Percentiles rank a stretch among this genome's conserved stretches.
Evolutionary conservation across 2,888 invertebrate genomes (phyloP).

Genomic region (Nipponacmea schrenckii): DNA sequence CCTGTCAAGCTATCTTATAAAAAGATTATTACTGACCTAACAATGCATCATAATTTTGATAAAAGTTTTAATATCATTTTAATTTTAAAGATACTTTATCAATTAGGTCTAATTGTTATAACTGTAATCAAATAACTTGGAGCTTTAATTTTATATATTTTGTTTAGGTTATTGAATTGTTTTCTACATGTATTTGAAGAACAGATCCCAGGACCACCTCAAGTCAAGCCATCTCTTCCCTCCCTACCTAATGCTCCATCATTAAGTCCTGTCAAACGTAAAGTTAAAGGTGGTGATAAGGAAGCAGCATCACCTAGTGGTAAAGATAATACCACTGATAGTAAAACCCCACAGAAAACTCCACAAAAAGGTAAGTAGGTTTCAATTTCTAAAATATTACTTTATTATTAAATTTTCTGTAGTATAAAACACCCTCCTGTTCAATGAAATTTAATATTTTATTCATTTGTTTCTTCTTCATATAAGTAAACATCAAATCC

Average conservation of each 20-base stretch:
- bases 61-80: no score
- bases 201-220: constrained; percentile 68
- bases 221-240: constrained; percentile 71
- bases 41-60: no score
- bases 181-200: constrained; percentile 82
- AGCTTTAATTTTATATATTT: no score
- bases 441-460: not conserved
- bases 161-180: constrained; percentile 78
- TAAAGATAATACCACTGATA: constrained; percentile 35
- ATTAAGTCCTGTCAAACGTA: constrained; percentile 68
- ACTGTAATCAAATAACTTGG: no score
- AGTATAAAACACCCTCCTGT: no score
- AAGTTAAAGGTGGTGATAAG: constrained; percentile 59
- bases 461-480: no score
- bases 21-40: no score
- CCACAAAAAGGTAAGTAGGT: constrained; percentile 37
- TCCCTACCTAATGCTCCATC: constrained; percentile 67
- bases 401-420: no score
- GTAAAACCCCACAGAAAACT: constrained; percentile 50
- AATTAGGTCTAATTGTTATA: not conserved
- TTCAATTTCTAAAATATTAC: no score
- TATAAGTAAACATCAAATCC: no score
- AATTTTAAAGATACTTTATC: no score
- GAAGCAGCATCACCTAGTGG: constrained; percentile 37
- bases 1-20: not conserved